Base-by-base conservation (phyloP, 2,113 vertebrate genomes). In the Notarius lentiginosus region DNA sequence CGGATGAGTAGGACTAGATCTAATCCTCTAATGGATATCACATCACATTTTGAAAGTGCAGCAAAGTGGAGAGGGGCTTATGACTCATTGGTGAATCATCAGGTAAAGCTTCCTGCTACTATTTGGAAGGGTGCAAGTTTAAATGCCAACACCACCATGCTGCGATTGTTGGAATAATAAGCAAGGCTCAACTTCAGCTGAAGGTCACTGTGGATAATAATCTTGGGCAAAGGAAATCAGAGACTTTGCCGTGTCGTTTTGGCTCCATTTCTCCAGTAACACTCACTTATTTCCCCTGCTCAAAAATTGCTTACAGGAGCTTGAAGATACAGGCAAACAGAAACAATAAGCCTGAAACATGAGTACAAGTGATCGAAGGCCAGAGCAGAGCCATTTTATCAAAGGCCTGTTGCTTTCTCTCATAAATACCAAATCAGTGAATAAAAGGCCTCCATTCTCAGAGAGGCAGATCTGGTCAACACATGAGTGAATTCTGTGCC, bases 401-500 rank as follows among this genome's bases (percentile, higher is more conserved):
- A 89, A 87, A 85, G 84, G 30, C 30, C 51, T 83, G 61, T 87
- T 88, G 17, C 83, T 84, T 85, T 65, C 83, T 84, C 85, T 85
- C 72, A 88, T 89, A 90, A 89, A 90, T 86, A 88, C 84, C 86
- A 90, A 61, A 86, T 77, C 18, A 82, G 79, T 77, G 75, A 89
- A 89, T 89, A 90, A 87, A 85, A 73, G 24, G 56, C 24, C 24
- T 87, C 56, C 4, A 60, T 77, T 56, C 27, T 70, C 47, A 49
- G 27, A 10, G 14, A 47, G 63, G 88, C 84, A 90, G 90, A 93
- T 94, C 91, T 95, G 95, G 89, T 89, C 81, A 66, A 89, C 94
- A 95, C 91, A 93, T 95, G 93, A 94, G 75, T 41, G 20, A 34
- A 60, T 41, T 10, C 9, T 60, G 9, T 58, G 53, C 82, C 56